phyloP scores from a whole-genome alignment of 2,888 invertebrate species.

The Alsophila aescularia region DNA sequence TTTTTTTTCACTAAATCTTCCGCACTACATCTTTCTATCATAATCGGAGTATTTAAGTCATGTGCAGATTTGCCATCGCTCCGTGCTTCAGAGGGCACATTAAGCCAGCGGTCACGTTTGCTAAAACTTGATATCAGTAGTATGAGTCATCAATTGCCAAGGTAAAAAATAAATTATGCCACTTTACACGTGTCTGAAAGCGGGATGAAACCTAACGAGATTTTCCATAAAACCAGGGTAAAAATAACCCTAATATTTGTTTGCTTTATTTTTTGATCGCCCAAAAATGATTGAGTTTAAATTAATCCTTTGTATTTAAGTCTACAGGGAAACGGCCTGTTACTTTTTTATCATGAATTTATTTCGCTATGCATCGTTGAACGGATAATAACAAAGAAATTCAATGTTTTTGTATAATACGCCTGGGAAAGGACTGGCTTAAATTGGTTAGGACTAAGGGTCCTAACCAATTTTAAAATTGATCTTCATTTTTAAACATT shows the following conservation, averaged over 20 bases:
- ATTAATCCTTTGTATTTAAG: constrained; percentile 18
- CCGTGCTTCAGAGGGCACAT: no score
- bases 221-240: no score
- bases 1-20: no score
- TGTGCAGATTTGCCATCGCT: no score
- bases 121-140: no score
- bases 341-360: constrained; percentile 21
- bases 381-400: not conserved
- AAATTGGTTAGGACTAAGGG: not conserved
- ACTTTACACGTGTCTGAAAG: no score
- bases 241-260: not conserved
- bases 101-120: no score
- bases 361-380: not conserved
- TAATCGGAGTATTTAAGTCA: no score
- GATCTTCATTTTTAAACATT: not conserved
- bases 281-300: constrained; percentile 10
- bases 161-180: no score
- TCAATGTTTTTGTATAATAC: constrained; percentile 3
- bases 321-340: constrained; percentile 2
- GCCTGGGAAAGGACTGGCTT: not conserved
- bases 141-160: no score
- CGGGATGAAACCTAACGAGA: no score
- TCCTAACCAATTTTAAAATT: not conserved
- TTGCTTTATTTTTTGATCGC: constrained; percentile 8
- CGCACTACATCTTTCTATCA: no score